Evolutionary conservation across 2,888 invertebrate genomes (phyloP).

Genomic region (Spodoptera littoralis): DNA sequence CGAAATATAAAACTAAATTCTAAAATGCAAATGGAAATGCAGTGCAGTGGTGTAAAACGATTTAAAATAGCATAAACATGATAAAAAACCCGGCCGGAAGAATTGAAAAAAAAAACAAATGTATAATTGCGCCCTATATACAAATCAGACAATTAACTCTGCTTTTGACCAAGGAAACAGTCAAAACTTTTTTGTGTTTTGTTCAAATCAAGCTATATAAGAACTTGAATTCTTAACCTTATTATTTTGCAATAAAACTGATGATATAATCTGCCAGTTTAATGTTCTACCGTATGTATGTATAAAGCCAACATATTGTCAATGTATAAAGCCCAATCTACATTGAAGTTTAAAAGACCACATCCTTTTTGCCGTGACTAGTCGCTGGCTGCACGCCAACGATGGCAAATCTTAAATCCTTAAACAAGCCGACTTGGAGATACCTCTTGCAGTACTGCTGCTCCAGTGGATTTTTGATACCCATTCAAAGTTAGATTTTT

Average conservation of each 20-base stretch:
- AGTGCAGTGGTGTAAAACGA: background rate
- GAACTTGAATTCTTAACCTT: too few relatives aligned
- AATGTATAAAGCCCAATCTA: slow-evolving; percentile 1
- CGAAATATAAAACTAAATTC: background rate
- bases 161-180: too few relatives aligned
- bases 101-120: too few relatives aligned
- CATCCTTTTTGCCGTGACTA: slow-evolving; percentile 32
- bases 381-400: slow-evolving; percentile 37
- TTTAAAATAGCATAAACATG: background rate
- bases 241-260: too few relatives aligned
- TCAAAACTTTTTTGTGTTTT: too few relatives aligned
- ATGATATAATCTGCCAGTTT: too few relatives aligned
- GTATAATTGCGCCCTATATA: too few relatives aligned
- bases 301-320: too few relatives aligned
- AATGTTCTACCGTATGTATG: too few relatives aligned
- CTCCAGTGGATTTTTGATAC: slow-evolving; percentile 33
- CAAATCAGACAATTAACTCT: too few relatives aligned
- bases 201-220: too few relatives aligned
- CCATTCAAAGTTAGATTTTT: slow-evolving; percentile 4
- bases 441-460: slow-evolving; percentile 36
- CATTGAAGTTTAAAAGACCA: slow-evolving; percentile 38
- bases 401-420: slow-evolving; percentile 48
- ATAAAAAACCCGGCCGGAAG: too few relatives aligned
- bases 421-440: slow-evolving; percentile 43
- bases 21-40: slow-evolving; percentile 1